phyloP scores from a whole-genome alignment of 2,113 vertebrate species.

The Alouatta palliata region DNA sequence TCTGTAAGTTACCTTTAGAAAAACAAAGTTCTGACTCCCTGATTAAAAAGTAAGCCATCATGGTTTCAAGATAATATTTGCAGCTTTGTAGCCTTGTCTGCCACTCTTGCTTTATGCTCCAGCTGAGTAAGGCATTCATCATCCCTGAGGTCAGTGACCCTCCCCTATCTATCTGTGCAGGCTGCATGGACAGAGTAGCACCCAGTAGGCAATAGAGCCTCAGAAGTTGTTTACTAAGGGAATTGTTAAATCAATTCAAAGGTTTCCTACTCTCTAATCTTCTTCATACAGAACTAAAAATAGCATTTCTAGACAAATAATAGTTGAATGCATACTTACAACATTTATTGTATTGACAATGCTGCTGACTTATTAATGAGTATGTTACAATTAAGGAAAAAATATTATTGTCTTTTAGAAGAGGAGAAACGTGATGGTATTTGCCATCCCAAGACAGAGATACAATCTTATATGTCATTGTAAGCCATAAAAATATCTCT shows the following conservation, averaged over 20 bases:
- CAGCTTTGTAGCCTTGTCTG: neutral
- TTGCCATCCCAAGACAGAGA: neutral
- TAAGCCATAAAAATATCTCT: neutral
- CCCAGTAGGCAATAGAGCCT: neutral
- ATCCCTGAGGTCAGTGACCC: neutral
- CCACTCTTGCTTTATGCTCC: neutral
- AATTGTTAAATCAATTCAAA: neutral
- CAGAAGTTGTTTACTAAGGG: neutral
- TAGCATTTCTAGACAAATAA: neutral
- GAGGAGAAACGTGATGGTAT: neutral
- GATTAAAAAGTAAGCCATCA: neutral
- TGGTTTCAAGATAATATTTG: neutral
- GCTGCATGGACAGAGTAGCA: neutral
- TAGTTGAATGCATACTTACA: neutral
- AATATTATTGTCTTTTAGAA: neutral
- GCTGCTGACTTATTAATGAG: neutral
- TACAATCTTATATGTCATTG: neutral
- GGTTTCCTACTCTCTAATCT: neutral
- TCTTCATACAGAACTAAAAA: neutral
- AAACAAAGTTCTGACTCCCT: neutral
- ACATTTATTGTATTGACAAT: neutral
- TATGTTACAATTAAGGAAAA: neutral
- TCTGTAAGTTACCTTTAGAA: neutral
- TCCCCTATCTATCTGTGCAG: neutral
- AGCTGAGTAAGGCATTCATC: neutral